phyloP scores from a whole-genome alignment of 2,113 vertebrate species.

The Crotalus viridis region DNA sequence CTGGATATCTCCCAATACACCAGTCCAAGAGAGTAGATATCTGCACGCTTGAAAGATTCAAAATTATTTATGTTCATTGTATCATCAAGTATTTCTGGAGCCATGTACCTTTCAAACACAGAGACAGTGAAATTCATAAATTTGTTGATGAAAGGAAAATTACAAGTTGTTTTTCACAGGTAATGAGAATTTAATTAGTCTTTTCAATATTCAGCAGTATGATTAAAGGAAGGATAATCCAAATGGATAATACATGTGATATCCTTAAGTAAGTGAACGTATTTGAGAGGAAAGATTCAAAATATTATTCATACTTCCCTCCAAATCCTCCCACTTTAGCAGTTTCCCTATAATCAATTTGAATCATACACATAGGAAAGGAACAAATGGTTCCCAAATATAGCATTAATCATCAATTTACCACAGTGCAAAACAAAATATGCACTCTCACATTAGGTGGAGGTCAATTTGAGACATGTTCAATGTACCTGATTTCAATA shows the following conservation, averaged over 20 bases:
- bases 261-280: not conserved
- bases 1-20: conserved; percentile 96
- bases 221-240: not conserved
- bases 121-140: not conserved
- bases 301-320: not conserved
- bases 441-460: too few species aligned
- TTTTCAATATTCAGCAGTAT: not conserved
- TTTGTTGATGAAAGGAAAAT: not conserved
- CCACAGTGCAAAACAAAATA: not conserved
- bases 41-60: conserved; percentile 93
- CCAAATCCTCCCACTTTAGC: not conserved
- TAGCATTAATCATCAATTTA: not conserved
- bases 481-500: not conserved
- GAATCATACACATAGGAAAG: not conserved
- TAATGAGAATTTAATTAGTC: not conserved
- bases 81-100: conserved; percentile 95
- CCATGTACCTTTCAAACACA: conserved; percentile 88
- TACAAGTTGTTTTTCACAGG: not conserved
- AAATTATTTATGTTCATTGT: conserved; percentile 87
- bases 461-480: not conserved
- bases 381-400: not conserved
- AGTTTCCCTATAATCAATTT: not conserved
- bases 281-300: not conserved
- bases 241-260: not conserved
- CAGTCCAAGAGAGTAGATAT: conserved; percentile 92